Conservation (phyloP, 1,140 invertebrate genomes). For the Harlomillsia oculata region DNA sequence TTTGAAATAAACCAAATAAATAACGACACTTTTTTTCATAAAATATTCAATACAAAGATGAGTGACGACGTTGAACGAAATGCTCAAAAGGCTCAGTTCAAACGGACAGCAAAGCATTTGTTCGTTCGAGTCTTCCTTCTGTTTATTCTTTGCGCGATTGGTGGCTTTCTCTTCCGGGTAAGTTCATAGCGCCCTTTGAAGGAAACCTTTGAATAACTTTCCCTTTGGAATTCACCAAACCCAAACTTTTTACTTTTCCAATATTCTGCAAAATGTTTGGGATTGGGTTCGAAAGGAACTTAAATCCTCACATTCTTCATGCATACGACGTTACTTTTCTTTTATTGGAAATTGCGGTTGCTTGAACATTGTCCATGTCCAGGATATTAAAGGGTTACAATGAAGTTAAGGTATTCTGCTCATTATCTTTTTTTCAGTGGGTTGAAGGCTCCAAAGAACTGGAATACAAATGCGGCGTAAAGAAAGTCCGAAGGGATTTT, state of each 20-base stretch:
- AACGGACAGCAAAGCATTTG: conserved; percentile 15
- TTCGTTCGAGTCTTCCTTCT: conserved; percentile 24
- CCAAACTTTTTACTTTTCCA: not conserved
- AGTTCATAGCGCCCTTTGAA: not conserved
- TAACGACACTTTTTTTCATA: not conserved
- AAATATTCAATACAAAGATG: conserved; percentile 1
- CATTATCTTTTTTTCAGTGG: conserved; percentile 22
- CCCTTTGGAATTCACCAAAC: not conserved
- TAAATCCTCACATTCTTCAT: no score
- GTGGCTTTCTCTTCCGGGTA: conserved; percentile 33
- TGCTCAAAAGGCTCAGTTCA: conserved; percentile 12
- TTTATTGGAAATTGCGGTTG: not conserved
- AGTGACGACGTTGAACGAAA: conserved; percentile 11
- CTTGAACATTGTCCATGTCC: not conserved
- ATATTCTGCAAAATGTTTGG: no score
- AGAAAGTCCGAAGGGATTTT: conserved; percentile 73
- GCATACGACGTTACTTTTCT: no score
- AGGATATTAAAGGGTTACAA: not conserved
- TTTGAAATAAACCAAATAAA: not conserved
- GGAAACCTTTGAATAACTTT: not conserved
- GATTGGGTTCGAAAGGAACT: no score
- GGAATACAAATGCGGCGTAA: conserved; percentile 77
- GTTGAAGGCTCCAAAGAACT: conserved; percentile 68
- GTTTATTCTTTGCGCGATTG: conserved; percentile 25
- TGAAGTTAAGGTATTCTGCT: not conserved